Evolutionary conservation across 2,888 invertebrate genomes (phyloP).

Genomic region (Aporophyla nigra): DNA sequence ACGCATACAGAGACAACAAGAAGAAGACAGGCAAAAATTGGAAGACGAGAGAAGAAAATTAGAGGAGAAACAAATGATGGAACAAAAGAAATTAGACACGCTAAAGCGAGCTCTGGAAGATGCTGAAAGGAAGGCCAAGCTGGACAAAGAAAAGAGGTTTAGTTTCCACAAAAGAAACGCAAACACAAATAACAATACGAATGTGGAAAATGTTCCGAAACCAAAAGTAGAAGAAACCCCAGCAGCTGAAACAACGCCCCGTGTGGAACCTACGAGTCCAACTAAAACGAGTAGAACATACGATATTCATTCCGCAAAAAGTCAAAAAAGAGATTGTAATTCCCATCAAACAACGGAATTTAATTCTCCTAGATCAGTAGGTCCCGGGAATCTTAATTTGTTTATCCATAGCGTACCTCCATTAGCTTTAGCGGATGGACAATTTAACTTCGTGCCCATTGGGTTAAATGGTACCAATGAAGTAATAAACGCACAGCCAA

Average conservation of each 20-base stretch:
- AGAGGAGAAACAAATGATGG: constrained; percentile 93
- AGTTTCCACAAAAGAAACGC: constrained; percentile 78
- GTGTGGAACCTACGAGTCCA: constrained; percentile 78
- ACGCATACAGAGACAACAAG: constrained; percentile 94
- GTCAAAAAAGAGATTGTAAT: constrained; percentile 81
- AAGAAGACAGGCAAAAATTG: constrained; percentile 92
- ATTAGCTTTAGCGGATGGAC: constrained; percentile 83
- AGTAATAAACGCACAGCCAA: constrained; percentile 83
- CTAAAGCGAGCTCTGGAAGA: constrained; percentile 95
- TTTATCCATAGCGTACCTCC: constrained; percentile 87
- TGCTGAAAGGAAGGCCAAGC: constrained; percentile 94
- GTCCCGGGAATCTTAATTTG: constrained; percentile 85
- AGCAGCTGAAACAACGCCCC: constrained; percentile 68
- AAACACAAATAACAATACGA: constrained; percentile 55
- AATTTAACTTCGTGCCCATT: constrained; percentile 87
- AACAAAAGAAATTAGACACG: constrained; percentile 93
- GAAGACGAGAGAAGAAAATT: constrained; percentile 93
- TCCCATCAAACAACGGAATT: constrained; percentile 86
- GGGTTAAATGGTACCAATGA: constrained; percentile 84
- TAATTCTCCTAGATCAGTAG: constrained; percentile 85
- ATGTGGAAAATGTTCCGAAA: constrained; percentile 71
- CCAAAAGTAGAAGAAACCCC: constrained; percentile 71
- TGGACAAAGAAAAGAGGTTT: constrained; percentile 92
- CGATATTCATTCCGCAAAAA: constrained; percentile 85
- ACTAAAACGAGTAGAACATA: constrained; percentile 86